Evolutionary conservation across 2,113 vertebrate species (phyloP), one percentile per base, ranked within the genome.

Genomic region (Aegithalos caudatus): DNA sequence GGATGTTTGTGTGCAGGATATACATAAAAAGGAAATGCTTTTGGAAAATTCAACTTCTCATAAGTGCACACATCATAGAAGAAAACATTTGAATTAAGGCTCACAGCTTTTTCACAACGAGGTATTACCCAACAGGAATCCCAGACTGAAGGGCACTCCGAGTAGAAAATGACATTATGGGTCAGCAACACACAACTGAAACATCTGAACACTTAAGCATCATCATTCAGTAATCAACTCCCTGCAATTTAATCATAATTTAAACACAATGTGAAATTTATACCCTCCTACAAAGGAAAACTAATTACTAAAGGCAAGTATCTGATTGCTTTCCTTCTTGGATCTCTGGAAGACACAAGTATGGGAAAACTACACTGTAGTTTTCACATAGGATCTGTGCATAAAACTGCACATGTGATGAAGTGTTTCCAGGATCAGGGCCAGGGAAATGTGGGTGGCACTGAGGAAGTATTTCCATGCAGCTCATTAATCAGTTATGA

Each of bases 351-450:
- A 92, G 47, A 81, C 72, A 83, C 33, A 94, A 93, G 81, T 87
- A 93, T 94, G 95, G 88, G 95, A 96, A 94, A 95, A 93, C 69
- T 72, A 88, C 29, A 21, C 40, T 88, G 64, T 81, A 95, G 80
- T 96, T 96, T 96, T 96, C 94, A 94, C 90, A 96, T 74, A 90
- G 90, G 85, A 90, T 96, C 90, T 86, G 47, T 88, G 72, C 90
- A 92, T 94, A 93, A 96, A 96, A 90, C 48, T 88, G 80, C 90
- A 94, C 60, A 93, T 90, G 93, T 90, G 94, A 96, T 95, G 92
- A 96, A 96, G 95, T 96, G 94, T 95, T 97, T 96, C 94, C 93
- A 97, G 96, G 94, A 97, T 81, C 90, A 86, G 88, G 93, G 94
- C 94, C 95, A 97, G 92, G 81, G 88, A 96, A 94, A 96, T 81